Percentiles rank a stretch among this genome's conserved stretches.
Evolutionary conservation across 1,140 invertebrate genomes (phyloP).

Genomic region (Drosophila pseudoobscura): DNA sequence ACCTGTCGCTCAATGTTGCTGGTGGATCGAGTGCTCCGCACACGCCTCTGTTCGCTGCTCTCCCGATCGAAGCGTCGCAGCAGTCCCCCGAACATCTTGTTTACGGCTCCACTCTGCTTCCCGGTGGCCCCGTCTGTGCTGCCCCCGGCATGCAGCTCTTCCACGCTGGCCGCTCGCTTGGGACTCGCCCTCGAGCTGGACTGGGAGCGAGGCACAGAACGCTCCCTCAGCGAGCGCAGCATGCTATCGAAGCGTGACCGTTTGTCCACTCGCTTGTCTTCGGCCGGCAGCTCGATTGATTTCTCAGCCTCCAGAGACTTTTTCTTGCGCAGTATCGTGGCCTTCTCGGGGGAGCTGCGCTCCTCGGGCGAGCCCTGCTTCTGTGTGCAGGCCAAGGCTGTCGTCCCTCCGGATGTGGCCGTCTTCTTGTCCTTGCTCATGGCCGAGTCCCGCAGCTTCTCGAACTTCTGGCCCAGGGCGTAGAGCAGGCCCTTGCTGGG

Average conservation of each 20-base stretch:
- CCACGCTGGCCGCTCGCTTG: slow-evolving; percentile 88
- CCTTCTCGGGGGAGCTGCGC: slow-evolving; percentile 47
- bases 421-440: slow-evolving; percentile 78
- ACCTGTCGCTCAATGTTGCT: slow-evolving; percentile 76
- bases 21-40: slow-evolving; percentile 74
- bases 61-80: slow-evolving; percentile 88
- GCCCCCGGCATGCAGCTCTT: slow-evolving; percentile 85
- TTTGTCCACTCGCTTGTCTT: slow-evolving; percentile 69
- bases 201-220: slow-evolving; percentile 86
- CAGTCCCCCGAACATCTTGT: slow-evolving; percentile 87
- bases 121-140: slow-evolving; percentile 83
- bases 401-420: background rate
- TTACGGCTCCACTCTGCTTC: slow-evolving; percentile 85
- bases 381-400: slow-evolving; percentile 47
- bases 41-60: slow-evolving; percentile 57
- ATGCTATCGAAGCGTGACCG: slow-evolving; percentile 84
- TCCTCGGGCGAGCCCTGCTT: slow-evolving; percentile 59
- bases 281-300: background rate
- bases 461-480: slow-evolving; percentile 88
- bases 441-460: slow-evolving; percentile 85
- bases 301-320: background rate
- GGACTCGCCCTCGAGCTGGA: slow-evolving; percentile 83
- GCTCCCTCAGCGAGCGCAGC: slow-evolving; percentile 86
- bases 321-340: slow-evolving; percentile 35
- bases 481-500: slow-evolving; percentile 80